Conservation (phyloP, 2,113 vertebrate species). For the Phodopus roborovskii region DNA sequence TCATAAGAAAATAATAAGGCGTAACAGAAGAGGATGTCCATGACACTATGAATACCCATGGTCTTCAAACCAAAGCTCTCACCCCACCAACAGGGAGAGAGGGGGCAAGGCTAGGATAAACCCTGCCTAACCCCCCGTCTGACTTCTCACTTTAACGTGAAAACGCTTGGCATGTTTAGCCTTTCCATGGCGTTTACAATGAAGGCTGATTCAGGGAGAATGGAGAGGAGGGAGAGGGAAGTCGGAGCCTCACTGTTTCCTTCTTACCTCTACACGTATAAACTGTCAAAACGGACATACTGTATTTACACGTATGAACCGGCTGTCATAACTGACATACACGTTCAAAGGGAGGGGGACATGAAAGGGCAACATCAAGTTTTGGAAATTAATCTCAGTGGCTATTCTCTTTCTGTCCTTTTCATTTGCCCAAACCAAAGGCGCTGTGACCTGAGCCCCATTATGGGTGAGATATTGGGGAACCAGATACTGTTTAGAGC, state of each 20-base stretch:
- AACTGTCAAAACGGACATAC: conserved; percentile 19
- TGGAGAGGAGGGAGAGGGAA: conserved; percentile 66
- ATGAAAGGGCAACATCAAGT: conserved; percentile 56
- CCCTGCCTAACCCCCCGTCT: conserved; percentile 66
- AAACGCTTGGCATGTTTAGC: conserved; percentile 51
- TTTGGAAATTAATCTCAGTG: conserved; percentile 42
- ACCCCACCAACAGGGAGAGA: conserved; percentile 67
- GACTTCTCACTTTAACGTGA: conserved; percentile 70
- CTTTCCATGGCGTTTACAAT: conserved; percentile 69
- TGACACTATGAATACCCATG: conserved; percentile 69
- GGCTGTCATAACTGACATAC: conserved; percentile 36
- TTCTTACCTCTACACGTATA: conserved; percentile 43
- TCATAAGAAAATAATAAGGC: conserved; percentile 81
- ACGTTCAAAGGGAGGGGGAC: conserved; percentile 50
- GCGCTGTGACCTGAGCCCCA: conserved; percentile 62
- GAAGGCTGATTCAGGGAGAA: conserved; percentile 54
- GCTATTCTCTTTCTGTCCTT: conserved; percentile 57
- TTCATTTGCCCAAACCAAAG: conserved; percentile 70
- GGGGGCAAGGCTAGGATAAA: conserved; percentile 69
- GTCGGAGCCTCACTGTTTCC: conserved; percentile 53
- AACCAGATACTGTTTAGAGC: conserved; percentile 62
- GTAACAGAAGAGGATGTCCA: conserved; percentile 80
- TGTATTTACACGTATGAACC: not conserved
- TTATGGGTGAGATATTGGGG: conserved; percentile 59
- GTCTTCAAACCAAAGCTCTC: conserved; percentile 69